A percentile compares a stretch with the other conserved stretches of the same genome.
Evolutionary conservation across 1,140 invertebrate species (phyloP).

Genomic region (Trialeurodes vaporariorum): DNA sequence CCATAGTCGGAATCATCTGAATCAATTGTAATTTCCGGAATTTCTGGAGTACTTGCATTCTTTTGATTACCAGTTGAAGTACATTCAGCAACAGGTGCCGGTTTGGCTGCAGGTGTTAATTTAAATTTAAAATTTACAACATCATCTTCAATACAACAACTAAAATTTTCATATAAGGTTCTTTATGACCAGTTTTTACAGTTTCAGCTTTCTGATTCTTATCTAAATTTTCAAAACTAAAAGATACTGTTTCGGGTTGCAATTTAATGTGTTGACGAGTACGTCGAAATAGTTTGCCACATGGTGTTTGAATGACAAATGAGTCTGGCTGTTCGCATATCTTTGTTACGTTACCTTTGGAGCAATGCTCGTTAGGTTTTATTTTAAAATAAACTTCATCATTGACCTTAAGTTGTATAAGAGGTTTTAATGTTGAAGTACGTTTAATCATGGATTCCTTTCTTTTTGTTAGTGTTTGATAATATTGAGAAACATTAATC

Average conservation of each 20-base stretch:
- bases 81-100: too few relatives aligned
- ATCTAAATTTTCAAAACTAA: neutral
- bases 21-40: too few relatives aligned
- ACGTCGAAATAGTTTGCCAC: too few relatives aligned
- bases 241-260: neutral
- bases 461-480: constrained; percentile 3
- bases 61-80: too few relatives aligned
- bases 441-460: neutral
- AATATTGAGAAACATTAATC: neutral
- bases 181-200: too few relatives aligned
- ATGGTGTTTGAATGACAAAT: neutral
- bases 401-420: neutral
- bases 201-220: too few relatives aligned
- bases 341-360: neutral
- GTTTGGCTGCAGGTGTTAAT: too few relatives aligned
- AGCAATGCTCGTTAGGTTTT: neutral
- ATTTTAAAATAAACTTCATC: constrained; percentile 9
- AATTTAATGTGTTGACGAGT: neutral
- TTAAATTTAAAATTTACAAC: too few relatives aligned
- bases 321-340: neutral
- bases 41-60: too few relatives aligned
- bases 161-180: too few relatives aligned
- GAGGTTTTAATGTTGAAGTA: neutral
- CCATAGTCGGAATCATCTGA: too few relatives aligned
- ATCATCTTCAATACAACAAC: too few relatives aligned